Conservation (phyloP, 2,888 invertebrate species). For the Pteria penguin region DNA sequence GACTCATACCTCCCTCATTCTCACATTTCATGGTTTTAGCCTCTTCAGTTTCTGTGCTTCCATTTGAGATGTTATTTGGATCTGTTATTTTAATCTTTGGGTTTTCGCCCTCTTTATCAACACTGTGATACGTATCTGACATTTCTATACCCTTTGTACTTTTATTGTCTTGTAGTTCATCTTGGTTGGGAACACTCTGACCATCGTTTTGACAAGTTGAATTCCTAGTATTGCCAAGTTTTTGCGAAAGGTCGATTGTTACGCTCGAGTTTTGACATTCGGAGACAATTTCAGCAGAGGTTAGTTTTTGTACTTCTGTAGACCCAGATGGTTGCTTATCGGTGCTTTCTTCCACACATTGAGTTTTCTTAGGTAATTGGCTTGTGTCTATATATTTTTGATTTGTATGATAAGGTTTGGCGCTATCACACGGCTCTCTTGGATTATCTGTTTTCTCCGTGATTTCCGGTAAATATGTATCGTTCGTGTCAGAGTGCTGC, state of each 20-base stretch:
- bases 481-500: background rate
- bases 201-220: background rate
- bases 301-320: background rate
- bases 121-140: slow-evolving; percentile 8
- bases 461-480: background rate
- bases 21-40: background rate
- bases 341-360: background rate
- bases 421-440: background rate
- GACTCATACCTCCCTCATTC: background rate
- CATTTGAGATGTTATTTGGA: background rate
- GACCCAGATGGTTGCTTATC: background rate
- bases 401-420: background rate
- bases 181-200: background rate
- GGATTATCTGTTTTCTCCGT: background rate
- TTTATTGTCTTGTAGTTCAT: background rate
- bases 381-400: background rate
- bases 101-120: background rate
- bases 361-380: background rate
- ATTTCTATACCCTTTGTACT: background rate
- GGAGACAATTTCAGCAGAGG: background rate
- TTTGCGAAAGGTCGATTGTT: too few relatives aligned
- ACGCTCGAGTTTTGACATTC: too few relatives aligned
- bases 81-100: slow-evolving; percentile 4
- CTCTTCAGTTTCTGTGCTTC: background rate
- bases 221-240: too few relatives aligned